Base-by-base conservation (phyloP, 1,140 invertebrate species). In the Himalopsyche phryganea region DNA sequence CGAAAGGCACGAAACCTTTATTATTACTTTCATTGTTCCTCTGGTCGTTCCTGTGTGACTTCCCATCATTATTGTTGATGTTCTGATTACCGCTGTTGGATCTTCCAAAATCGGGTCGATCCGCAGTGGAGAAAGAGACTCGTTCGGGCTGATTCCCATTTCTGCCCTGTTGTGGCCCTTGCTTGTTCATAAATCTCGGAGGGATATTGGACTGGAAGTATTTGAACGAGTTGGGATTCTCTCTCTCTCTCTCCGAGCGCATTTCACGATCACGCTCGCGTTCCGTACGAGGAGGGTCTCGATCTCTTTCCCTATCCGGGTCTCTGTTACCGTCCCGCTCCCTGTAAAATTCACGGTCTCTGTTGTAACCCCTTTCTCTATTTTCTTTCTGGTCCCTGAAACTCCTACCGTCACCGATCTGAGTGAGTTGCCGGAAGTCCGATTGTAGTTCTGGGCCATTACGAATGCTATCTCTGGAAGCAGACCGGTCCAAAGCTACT, bases 131-230 rank as follows among this genome's bases (percentile, higher is more conserved):
- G 65, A 68, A 42, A 58, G 68, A 56, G 33, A 55, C 66, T 57
- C 41, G 74, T 64, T 77, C 73, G 63, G 40, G 76, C 65, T 77
- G 74, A 66, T 70, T 69, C 65, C 74, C 75, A 68, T 74, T 66
- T 78, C 58, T 42, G 66, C 71, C 53, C 71, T 75, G 17, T 70
- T 66, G 74, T 33, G 75, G 67, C 47, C 72, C 75, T 61, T 81
- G 79, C 65, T 87, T 85, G 65, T 91, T 88, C 68, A 90, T 84
- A 73, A 95, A 93, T 38, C 92, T 80, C 33, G 92, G 92, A 28
- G 92, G 91, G 61, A 94, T 79, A 75, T 91, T 89, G 42, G 80
- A 84, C 71, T 90, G 86, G 71, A 89, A 92, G 44, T 84, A 83
- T 65, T 86, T 82, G 7, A 84, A 85, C 66, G 86, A 89, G 9